Base-by-base conservation (phyloP, 2,797 vertebrate genomes). In the Chromobotia macracanthus region DNA sequence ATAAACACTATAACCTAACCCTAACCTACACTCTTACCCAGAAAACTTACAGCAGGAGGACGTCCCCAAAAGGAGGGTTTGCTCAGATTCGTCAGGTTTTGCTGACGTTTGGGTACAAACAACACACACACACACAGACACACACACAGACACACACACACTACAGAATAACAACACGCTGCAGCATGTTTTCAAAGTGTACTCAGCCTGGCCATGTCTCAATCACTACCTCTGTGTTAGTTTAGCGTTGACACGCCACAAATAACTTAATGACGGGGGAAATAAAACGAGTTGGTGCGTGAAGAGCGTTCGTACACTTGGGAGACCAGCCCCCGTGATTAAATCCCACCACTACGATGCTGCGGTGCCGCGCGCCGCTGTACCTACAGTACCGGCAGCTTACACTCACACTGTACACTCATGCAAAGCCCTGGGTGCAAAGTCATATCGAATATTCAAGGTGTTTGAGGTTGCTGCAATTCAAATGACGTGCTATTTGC, bases 221-320 rank as follows among this genome's bases (percentile, higher is more conserved):
- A 61, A 38, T 38, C 8, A 64, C 28, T 31, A n/a, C 28, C n/a
- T 11, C 16, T 28, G 31, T 19, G 50, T 61, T 71, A 19, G 67
- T 74, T 50, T 21, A 70, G 44, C 19, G 11, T 9, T 50, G 66
- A 44, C 38, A 75, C 50, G 28, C 46, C 16, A 23, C 60, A 72
- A 81, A 77, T 11, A 61, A 60, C 53, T 70, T 79, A 68, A 73
- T 73, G 74, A 48, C 15, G 25, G 18, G 21, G 23, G 18, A 53
- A 75, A 77, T 75, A 67, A 84, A 80, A 77, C n/a, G 19, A 80
- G 65, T 25, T 31, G 41, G 9, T 9, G 76, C 16, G 60, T 77
- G 78, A 72, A 79, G 48, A 71, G 61, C 7, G 21, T 58, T 31
- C 15, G 16, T 23, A 19, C 8, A 2, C 50, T 12, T 48, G 28